Evolutionary conservation across 1,140 invertebrate species (phyloP).

Genomic region (Amphibalanus amphitrite): DNA sequence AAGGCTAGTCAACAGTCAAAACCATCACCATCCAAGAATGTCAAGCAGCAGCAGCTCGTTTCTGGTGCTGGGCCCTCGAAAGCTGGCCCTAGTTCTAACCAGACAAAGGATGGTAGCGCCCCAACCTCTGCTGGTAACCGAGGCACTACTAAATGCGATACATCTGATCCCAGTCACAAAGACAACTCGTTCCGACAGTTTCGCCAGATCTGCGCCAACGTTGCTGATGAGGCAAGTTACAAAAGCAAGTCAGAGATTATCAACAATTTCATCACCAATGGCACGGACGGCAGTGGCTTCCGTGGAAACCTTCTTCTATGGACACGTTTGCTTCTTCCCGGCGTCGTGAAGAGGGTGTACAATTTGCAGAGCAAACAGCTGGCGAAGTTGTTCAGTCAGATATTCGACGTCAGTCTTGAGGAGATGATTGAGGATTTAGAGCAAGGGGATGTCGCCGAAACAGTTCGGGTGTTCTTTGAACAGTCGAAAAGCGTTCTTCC

Average conservation of each 20-base stretch:
- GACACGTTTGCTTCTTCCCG: slow-evolving; percentile 67
- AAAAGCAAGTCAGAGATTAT: slow-evolving; percentile 61
- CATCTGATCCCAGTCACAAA: slow-evolving; percentile 21
- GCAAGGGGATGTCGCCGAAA: slow-evolving; percentile 76
- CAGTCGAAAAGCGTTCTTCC: slow-evolving; percentile 41
- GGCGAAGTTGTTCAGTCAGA: slow-evolving; percentile 66
- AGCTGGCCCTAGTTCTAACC: no score
- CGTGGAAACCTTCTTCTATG: slow-evolving; percentile 60
- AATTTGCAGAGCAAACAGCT: slow-evolving; percentile 84
- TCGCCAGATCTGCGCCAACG: slow-evolving; percentile 50
- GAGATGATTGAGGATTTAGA: slow-evolving; percentile 73
- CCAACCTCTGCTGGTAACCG: no score
- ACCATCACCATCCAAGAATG: no score
- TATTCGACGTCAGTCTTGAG: slow-evolving; percentile 51
- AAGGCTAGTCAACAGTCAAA: no score
- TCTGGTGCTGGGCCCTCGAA: no score
- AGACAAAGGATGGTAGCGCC: no score
- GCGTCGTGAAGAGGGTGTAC: slow-evolving; percentile 62
- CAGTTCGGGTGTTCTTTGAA: slow-evolving; percentile 61
- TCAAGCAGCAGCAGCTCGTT: no score
- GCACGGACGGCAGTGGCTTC: slow-evolving; percentile 46
- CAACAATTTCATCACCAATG: slow-evolving; percentile 46
- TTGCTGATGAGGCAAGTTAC: slow-evolving; percentile 58
- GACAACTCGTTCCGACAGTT: slow-evolving; percentile 64
- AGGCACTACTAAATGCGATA: no score